Conservation (phyloP, 2,797 vertebrate genomes). For the Acanthopagrus latus region DNA sequence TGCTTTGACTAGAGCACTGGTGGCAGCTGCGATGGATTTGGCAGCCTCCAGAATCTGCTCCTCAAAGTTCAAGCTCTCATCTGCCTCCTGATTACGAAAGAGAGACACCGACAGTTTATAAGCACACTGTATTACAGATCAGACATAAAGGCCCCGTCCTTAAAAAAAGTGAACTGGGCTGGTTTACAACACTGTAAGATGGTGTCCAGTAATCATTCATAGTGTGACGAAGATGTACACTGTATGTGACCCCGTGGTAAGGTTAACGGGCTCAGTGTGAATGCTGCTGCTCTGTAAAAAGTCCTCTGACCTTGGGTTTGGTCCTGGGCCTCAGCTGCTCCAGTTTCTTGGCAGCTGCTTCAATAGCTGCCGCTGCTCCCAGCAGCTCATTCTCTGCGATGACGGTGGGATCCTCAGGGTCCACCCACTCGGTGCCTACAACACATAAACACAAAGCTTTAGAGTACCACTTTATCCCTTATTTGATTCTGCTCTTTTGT, state of each 20-base stretch:
- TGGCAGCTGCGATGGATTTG: slow-evolving; percentile 96
- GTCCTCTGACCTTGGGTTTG: slow-evolving; percentile 93
- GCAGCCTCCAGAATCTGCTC: slow-evolving; percentile 97
- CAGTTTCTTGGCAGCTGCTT: slow-evolving; percentile 99
- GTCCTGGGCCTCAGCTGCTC: slow-evolving; percentile 98
- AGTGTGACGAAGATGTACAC: slow-evolving; percentile 17
- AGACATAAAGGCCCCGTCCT: not conserved
- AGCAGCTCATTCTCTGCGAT: slow-evolving; percentile 97
- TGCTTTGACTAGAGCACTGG: slow-evolving; percentile 95
- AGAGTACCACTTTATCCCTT: no score
- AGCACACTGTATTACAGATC: slow-evolving; percentile 5
- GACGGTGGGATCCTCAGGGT: slow-evolving; percentile 97
- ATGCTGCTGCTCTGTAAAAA: slow-evolving; percentile 59
- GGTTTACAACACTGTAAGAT: not conserved
- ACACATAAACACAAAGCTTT: slow-evolving; percentile 25
- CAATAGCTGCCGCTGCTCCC: slow-evolving; percentile 97
- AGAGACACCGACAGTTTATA: slow-evolving; percentile 28
- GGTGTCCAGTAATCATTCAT: slow-evolving; percentile 6
- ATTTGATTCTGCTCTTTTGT: no score
- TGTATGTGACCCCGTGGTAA: slow-evolving; percentile 22
- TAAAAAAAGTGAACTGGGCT: not conserved
- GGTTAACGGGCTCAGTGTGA: slow-evolving; percentile 53
- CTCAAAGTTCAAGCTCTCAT: slow-evolving; percentile 97
- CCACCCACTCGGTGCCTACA: slow-evolving; percentile 97
- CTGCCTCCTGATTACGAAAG: slow-evolving; percentile 88